Conservation (phyloP, 2,888 invertebrate species). For the Synanthedon formicaeformis region DNA sequence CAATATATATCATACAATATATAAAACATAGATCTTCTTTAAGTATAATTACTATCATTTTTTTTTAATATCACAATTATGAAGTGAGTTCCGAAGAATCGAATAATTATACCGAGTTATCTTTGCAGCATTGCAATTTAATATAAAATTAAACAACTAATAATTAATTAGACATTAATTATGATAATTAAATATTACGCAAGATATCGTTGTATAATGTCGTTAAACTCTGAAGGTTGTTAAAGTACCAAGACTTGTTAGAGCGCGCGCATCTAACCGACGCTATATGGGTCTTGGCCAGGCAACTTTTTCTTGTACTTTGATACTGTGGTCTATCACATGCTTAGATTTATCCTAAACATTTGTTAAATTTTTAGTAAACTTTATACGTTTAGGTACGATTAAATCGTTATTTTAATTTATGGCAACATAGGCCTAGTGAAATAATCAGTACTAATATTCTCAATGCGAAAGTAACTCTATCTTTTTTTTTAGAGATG, state of each 20-base stretch:
- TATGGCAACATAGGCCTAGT: too few species aligned
- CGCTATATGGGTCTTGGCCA: conserved; percentile 68
- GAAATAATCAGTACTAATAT: too few species aligned
- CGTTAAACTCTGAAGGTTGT: conserved; percentile 20
- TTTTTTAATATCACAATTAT: too few species aligned
- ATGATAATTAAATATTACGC: not conserved
- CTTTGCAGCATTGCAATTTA: not conserved
- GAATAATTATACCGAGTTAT: not conserved
- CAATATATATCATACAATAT: too few species aligned
- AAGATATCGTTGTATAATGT: conserved; percentile 8
- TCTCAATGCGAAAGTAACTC: too few species aligned
- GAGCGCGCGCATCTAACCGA: conserved; percentile 28
- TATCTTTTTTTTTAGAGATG: too few species aligned
- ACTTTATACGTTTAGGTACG: too few species aligned
- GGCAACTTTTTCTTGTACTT: conserved; percentile 66
- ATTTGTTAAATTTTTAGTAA: too few species aligned
- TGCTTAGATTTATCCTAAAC: conserved; percentile 35
- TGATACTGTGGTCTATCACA: conserved; percentile 51
- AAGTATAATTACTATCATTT: too few species aligned
- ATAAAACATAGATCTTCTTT: too few species aligned
- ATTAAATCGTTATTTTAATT: too few species aligned
- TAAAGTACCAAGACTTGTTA: conserved; percentile 49
- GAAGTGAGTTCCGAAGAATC: too few species aligned
- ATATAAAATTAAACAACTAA: not conserved
- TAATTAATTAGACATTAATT: not conserved